Percentiles rank a stretch among this genome's conserved stretches.
These are phyloP conservation scores for Muscicapa comitata DNA, from an alignment of 2,797 vertebrate species.

Conservation along the genomic window DNA sequence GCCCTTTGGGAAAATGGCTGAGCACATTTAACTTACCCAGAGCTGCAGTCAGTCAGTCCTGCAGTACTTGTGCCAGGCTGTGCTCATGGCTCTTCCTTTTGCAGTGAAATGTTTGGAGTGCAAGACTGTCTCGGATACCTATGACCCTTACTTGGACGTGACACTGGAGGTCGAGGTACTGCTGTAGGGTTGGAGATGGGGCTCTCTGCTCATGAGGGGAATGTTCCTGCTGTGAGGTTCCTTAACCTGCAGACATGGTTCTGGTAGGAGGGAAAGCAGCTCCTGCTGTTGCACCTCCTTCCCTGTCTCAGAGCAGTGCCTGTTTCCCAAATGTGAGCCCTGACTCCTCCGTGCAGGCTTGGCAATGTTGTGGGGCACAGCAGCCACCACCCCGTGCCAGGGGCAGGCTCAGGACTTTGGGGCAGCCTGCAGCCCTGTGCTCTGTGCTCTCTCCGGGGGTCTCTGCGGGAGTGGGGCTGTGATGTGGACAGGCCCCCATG, in stretches of 20 bases:
- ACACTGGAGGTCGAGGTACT: slow-evolving; percentile 91
- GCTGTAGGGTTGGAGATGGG: background rate
- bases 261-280: background rate
- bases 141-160: slow-evolving; percentile 92
- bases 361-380: rapidly evolving
- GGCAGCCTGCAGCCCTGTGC: background rate
- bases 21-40: rapidly evolving
- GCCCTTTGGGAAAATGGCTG: background rate
- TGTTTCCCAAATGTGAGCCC: rapidly evolving
- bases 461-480: rapidly evolving
- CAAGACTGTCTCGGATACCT: slow-evolving; percentile 92
- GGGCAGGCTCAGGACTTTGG: rapidly evolving
- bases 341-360: rapidly evolving
- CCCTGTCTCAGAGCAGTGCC: background rate
- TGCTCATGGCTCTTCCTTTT: background rate
- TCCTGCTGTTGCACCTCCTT: rapidly evolving
- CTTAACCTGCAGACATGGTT: rapidly evolving
- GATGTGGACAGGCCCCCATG: rapidly evolving
- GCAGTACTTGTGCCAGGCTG: background rate
- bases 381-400: rapidly evolving
- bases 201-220: background rate
- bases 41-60: background rate
- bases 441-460: background rate
- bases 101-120: slow-evolving; percentile 92
- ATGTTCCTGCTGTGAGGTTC: background rate